Percentiles rank a stretch among this genome's conserved stretches.
phyloP scores from a whole-genome alignment of 2,113 vertebrate genomes.

The Sylvicapra grimmia region DNA sequence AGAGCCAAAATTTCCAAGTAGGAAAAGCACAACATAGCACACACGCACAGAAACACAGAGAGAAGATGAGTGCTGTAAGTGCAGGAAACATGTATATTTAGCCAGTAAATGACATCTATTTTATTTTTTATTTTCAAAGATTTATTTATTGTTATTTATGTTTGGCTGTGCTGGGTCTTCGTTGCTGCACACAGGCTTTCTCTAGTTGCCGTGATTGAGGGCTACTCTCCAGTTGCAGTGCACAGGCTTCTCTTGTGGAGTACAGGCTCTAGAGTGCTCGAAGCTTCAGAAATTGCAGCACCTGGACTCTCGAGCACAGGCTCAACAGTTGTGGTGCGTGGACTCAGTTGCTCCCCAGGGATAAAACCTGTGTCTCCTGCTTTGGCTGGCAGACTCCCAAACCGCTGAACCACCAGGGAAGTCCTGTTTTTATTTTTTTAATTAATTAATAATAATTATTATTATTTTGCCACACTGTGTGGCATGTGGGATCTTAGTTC shows the following conservation, averaged over 20 bases:
- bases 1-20: neutral
- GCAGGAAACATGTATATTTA: neutral
- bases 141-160: neutral
- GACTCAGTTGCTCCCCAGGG: neutral
- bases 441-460: neutral
- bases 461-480: neutral
- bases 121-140: neutral
- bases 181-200: neutral
- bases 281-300: neutral
- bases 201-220: neutral
- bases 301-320: neutral
- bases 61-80: neutral
- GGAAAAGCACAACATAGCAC: neutral
- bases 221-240: fast-evolving
- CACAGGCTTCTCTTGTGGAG: neutral
- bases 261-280: neutral
- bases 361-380: neutral
- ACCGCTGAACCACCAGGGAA: neutral
- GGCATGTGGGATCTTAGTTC: neutral
- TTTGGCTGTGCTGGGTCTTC: neutral
- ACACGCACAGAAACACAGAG: neutral
- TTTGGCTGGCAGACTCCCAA: neutral
- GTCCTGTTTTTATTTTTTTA: neutral
- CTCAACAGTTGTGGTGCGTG: neutral
- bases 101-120: neutral